Percentiles rank a stretch among this genome's conserved stretches.
Conservation (phyloP, 2,113 vertebrate genomes). For the Uropsilus gracilis region DNA sequence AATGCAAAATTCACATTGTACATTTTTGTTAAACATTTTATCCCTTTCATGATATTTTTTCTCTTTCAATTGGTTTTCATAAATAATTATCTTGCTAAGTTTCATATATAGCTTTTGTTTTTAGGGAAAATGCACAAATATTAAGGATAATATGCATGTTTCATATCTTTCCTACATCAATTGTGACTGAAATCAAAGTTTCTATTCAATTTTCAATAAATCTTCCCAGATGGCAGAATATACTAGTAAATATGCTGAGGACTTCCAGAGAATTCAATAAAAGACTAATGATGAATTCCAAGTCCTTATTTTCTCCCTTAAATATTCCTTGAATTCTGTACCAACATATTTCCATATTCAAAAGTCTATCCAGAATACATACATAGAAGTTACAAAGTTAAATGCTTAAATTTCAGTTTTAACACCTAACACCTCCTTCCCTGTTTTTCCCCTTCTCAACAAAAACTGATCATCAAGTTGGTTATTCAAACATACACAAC, state of each 20-base stretch:
- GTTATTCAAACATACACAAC: not conserved
- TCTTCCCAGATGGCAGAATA: not conserved
- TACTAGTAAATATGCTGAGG: not conserved
- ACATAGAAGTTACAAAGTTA: not conserved
- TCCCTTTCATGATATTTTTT: not conserved
- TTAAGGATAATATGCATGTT: not conserved
- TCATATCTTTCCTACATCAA: not conserved
- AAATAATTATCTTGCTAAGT: not conserved
- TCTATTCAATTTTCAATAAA: not conserved
- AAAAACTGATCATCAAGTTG: not conserved
- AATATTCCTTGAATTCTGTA: not conserved
- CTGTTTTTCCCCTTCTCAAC: not conserved
- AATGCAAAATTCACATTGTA: not conserved
- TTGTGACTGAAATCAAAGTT: slow-evolving; percentile 3
- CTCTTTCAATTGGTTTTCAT: not conserved
- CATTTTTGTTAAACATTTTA: not conserved
- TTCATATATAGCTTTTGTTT: not conserved
- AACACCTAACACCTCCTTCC: not conserved
- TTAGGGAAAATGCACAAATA: not conserved
- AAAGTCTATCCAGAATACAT: not conserved
- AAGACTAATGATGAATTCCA: not conserved
- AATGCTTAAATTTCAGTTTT: not conserved
- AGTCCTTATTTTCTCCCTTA: not conserved
- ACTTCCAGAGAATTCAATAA: not conserved
- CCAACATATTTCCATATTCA: not conserved